These are phyloP conservation scores for Noturus placidus DNA, from an alignment of 2,113 vertebrate species.

Conservation along the genomic window DNA sequence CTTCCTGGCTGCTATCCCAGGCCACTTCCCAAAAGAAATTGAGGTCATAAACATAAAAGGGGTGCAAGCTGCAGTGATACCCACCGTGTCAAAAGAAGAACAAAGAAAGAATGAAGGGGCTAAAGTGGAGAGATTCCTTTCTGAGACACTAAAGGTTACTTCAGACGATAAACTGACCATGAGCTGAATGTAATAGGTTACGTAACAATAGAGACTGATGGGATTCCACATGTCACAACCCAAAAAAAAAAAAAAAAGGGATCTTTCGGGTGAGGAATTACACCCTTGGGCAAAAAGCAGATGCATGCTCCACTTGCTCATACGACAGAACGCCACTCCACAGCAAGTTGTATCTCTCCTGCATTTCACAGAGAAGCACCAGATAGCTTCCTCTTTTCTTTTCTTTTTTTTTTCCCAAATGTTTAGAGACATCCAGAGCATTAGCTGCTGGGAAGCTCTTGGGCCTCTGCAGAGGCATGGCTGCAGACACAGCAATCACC, in stretches of 20 bases:
- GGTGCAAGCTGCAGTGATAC: slow-evolving; percentile 41
- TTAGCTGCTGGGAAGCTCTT: slow-evolving; percentile 19
- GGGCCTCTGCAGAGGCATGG: slow-evolving; percentile 37
- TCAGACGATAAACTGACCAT: slow-evolving; percentile 48
- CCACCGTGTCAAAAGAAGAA: slow-evolving; percentile 45
- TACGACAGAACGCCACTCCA: slow-evolving; percentile 5
- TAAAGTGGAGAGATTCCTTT: slow-evolving; percentile 38
- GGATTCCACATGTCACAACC: slow-evolving; percentile 11
- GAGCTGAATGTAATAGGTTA: slow-evolving; percentile 36
- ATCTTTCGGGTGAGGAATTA: slow-evolving; percentile 5
- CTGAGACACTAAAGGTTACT: slow-evolving; percentile 37
- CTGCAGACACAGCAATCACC: slow-evolving; percentile 50
- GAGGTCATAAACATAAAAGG: slow-evolving; percentile 57
- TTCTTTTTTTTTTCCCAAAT: slow-evolving; percentile 17
- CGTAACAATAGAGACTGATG: slow-evolving; percentile 37
- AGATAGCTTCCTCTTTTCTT: slow-evolving; percentile 26
- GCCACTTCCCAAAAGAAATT: slow-evolving; percentile 55
- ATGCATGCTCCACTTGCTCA: neutral
- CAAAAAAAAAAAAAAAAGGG: neutral
- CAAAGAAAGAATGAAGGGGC: slow-evolving; percentile 44
- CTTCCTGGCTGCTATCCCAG: slow-evolving; percentile 53
- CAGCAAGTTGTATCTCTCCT: neutral
- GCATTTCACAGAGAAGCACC: slow-evolving; percentile 3
- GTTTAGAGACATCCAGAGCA: slow-evolving; percentile 15
- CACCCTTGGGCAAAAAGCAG: neutral